These are phyloP conservation scores for Trematocara zebra DNA, from an alignment of 2,113 vertebrate genomes.

Conservation along the genomic window DNA sequence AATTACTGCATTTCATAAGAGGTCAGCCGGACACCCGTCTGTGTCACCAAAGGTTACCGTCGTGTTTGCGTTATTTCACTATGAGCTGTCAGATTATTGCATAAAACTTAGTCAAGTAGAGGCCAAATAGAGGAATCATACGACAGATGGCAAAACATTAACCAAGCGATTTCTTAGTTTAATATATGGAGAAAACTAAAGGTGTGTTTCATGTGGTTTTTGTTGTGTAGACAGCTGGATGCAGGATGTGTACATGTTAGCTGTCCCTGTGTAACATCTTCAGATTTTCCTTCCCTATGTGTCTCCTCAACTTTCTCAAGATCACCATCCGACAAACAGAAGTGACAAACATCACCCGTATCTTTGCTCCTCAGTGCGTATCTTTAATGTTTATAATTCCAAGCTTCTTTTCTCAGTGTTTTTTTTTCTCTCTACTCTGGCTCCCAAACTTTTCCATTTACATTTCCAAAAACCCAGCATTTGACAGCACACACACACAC, in stretches of 20 bases:
- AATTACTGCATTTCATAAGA: conserved; percentile 18
- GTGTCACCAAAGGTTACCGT: conserved; percentile 14
- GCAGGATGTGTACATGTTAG: not conserved
- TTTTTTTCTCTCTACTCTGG: not conserved
- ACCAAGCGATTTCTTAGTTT: not conserved
- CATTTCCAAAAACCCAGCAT: not conserved
- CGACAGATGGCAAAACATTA: not conserved
- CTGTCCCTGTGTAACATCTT: not conserved
- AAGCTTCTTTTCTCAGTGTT: not conserved
- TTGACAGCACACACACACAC: not conserved
- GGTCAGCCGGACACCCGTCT: conserved; percentile 12
- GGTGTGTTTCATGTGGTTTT: not conserved
- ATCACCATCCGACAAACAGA: not conserved
- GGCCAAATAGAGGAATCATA: not conserved
- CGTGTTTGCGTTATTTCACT: not conserved
- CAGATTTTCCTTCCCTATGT: not conserved
- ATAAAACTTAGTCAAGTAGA: not conserved
- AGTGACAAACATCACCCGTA: not conserved
- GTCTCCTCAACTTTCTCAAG: not conserved
- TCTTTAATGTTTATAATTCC: not conserved
- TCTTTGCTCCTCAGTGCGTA: not conserved
- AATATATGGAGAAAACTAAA: not conserved
- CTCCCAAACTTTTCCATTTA: not conserved
- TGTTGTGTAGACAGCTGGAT: not conserved
- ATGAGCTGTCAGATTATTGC: not conserved